These are phyloP conservation scores for Drosophila santomea DNA, from an alignment of 1,140 invertebrate genomes.

Conservation along the genomic window DNA sequence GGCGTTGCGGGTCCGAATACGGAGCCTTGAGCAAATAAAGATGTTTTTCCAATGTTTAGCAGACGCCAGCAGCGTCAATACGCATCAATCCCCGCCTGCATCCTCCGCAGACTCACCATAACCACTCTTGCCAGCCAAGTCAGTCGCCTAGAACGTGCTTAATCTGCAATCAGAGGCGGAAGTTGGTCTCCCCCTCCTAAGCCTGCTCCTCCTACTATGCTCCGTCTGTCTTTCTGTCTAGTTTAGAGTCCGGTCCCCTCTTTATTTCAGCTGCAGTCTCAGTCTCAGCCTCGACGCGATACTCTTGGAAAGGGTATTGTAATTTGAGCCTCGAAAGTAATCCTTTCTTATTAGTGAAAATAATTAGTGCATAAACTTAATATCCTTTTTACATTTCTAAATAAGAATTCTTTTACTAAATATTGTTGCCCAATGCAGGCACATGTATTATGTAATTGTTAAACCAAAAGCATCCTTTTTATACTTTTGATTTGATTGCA, in stretches of 20 bases:
- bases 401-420: too few species aligned
- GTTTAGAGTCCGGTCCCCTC: conserved; percentile 32
- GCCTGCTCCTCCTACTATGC: conserved; percentile 9
- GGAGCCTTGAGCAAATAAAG: conserved; percentile 72
- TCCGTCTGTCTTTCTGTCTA: conserved; percentile 45
- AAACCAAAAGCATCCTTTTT: too few species aligned
- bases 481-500: too few species aligned
- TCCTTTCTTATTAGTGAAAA: too few species aligned
- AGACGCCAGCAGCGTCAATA: conserved; percentile 74
- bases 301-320: background rate
- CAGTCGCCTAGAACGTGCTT: conserved; percentile 72
- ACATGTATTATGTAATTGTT: too few species aligned
- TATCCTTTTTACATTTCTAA: too few species aligned
- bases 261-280: conserved; percentile 33
- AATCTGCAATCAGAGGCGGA: conserved; percentile 80
- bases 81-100: conserved; percentile 63
- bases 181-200: conserved; percentile 49
- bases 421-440: too few species aligned
- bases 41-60: conserved; percentile 70
- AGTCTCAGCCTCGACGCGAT: background rate
- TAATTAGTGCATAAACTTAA: too few species aligned
- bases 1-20: conserved; percentile 44
- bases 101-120: background rate
- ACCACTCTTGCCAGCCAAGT: conserved; percentile 15
- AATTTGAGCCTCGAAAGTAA: too few species aligned